Evolutionary conservation across 2,888 invertebrate genomes (phyloP).

Genomic region (Cantharis flavilabris): DNA sequence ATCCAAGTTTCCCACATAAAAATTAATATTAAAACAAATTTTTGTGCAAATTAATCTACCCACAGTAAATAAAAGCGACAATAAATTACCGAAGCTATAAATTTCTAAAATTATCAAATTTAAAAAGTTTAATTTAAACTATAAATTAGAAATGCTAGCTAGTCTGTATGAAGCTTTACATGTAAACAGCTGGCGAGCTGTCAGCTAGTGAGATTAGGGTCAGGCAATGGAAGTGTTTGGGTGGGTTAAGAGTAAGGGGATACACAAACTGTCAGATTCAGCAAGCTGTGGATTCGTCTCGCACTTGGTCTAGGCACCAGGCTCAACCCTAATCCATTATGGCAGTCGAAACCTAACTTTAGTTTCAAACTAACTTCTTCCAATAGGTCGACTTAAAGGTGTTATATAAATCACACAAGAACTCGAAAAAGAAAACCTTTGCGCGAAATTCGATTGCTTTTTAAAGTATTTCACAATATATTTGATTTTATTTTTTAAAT

Average conservation of each 20-base stretch:
- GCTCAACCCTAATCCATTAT: slow-evolving; percentile 56
- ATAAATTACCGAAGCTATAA: slow-evolving; percentile 13
- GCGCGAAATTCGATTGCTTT: slow-evolving; percentile 24
- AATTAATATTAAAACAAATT: not conserved
- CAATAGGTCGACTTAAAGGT: slow-evolving; percentile 1
- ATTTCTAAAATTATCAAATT: slow-evolving; percentile 27
- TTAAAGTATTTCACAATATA: slow-evolving; percentile 17
- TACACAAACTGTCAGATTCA: slow-evolving; percentile 47
- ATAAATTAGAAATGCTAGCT: slow-evolving; percentile 43
- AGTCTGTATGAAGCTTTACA: slow-evolving; percentile 50
- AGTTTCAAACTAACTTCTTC: slow-evolving; percentile 3
- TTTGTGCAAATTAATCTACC: not conserved
- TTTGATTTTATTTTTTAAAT: not conserved
- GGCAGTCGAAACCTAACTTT: slow-evolving; percentile 43
- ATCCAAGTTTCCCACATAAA: not conserved
- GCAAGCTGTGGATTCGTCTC: slow-evolving; percentile 50
- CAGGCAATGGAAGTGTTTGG: slow-evolving; percentile 48
- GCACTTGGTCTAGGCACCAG: slow-evolving; percentile 46
- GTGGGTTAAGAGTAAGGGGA: slow-evolving; percentile 39
- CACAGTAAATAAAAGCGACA: not conserved
- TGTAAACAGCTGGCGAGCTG: slow-evolving; percentile 54
- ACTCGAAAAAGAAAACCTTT: not conserved
- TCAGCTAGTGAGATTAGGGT: slow-evolving; percentile 55
- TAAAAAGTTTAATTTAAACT: slow-evolving; percentile 27
- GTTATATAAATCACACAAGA: slow-evolving; percentile 3